These are phyloP conservation scores for Meteorus colon DNA, from an alignment of 2,888 invertebrate species.

Conservation along the genomic window DNA sequence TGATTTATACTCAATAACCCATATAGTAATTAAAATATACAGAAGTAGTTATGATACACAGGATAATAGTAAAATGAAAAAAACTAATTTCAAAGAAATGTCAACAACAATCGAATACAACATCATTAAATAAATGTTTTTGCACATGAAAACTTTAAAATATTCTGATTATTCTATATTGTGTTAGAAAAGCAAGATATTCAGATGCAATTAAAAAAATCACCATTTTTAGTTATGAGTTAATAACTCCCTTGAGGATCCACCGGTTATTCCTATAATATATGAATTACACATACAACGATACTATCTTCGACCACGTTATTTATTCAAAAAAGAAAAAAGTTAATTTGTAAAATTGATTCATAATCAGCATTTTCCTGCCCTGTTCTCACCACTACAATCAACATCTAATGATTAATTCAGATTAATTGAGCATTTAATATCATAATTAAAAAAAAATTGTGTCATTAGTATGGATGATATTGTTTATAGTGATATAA, in stretches of 20 bases:
- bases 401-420: background rate
- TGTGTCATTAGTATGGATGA: constrained; percentile 26
- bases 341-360: background rate
- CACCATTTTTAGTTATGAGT: background rate
- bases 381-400: background rate
- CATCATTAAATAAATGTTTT: background rate
- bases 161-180: background rate
- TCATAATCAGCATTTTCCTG: background rate
- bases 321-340: constrained; percentile 3
- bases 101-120: background rate
- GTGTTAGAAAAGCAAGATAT: background rate
- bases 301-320: background rate
- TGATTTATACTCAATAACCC: background rate
- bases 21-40: background rate
- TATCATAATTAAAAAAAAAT: background rate
- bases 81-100: background rate
- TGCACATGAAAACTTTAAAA: background rate
- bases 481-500: constrained; percentile 6
- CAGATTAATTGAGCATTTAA: constrained; percentile 15
- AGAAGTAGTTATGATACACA: background rate
- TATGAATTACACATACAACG: background rate
- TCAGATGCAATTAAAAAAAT: background rate
- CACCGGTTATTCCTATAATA: too few species aligned
- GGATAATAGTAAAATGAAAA: background rate
- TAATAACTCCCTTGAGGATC: background rate